Conservation (phyloP, 2,888 invertebrate species). For the Thecophora atra region DNA sequence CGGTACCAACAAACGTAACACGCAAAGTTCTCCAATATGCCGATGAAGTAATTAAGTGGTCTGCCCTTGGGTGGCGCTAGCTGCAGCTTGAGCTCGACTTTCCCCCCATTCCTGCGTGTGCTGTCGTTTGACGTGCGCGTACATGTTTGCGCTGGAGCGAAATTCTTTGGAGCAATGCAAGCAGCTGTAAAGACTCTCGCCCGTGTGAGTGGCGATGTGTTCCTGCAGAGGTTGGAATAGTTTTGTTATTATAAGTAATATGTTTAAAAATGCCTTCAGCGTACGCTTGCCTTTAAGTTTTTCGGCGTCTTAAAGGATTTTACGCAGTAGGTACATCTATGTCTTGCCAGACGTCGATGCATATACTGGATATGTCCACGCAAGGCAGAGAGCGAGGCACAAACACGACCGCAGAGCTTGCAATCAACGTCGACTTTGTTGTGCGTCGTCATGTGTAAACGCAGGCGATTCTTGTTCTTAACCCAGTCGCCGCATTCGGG, state of each 20-base stretch:
- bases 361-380: constrained; percentile 56
- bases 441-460: constrained; percentile 45
- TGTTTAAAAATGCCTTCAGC: background rate
- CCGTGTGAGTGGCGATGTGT: constrained; percentile 60
- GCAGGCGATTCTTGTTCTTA: constrained; percentile 56
- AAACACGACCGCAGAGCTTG: constrained; percentile 45
- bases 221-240: constrained; percentile 45
- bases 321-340: constrained; percentile 56
- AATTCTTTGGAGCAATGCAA: constrained; percentile 59
- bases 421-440: constrained; percentile 44
- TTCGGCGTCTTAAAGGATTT: constrained; percentile 57
- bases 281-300: constrained; percentile 51
- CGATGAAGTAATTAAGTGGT: background rate
- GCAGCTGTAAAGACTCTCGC: constrained; percentile 58
- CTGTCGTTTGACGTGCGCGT: constrained; percentile 59
- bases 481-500: constrained; percentile 55
- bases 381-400: constrained; percentile 52
- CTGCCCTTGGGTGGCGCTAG: constrained; percentile 43
- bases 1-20: no score
- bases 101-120: constrained; percentile 57
- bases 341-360: constrained; percentile 54
- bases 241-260: background rate
- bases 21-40: no score
- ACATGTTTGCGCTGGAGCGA: constrained; percentile 61
- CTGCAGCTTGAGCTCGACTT: constrained; percentile 52